These are phyloP conservation scores for Atractosteus spatula DNA, from an alignment of 2,113 vertebrate genomes.

Conservation along the genomic window DNA sequence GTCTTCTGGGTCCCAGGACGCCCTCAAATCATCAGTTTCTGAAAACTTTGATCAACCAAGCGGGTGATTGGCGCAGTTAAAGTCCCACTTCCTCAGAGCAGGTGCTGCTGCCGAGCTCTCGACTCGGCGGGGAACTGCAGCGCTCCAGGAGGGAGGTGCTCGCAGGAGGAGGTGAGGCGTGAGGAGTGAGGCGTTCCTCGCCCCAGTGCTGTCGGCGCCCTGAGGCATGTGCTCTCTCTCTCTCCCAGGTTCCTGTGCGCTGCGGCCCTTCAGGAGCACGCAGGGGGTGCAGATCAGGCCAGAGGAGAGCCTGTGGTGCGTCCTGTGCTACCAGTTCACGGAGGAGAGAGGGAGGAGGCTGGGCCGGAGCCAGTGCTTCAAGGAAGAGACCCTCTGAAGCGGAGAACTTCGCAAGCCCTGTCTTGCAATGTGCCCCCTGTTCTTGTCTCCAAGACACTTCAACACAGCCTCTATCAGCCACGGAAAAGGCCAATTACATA, in stretches of 20 bases:
- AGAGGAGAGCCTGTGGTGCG: conserved; percentile 62
- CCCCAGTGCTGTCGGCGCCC: not conserved
- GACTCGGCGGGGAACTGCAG: too few species aligned
- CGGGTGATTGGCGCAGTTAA: not conserved
- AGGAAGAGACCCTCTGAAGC: conserved; percentile 19
- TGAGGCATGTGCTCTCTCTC: not conserved
- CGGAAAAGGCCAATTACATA: too few species aligned
- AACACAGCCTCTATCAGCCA: too few species aligned
- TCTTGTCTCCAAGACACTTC: too few species aligned
- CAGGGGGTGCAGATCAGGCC: conserved; percentile 60
- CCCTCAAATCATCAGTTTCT: too few species aligned
- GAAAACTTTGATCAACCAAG: not conserved
- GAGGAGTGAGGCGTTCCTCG: not conserved
- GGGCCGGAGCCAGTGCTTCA: conserved; percentile 14
- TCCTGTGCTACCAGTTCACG: conserved; percentile 52
- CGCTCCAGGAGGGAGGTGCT: too few species aligned
- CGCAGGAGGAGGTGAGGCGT: too few species aligned
- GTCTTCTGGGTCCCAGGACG: too few species aligned
- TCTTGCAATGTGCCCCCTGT: too few species aligned
- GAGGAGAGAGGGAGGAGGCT: conserved; percentile 28
- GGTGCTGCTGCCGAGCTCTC: too few species aligned
- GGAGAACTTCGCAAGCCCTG: not conserved
- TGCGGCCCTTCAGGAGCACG: conserved; percentile 51
- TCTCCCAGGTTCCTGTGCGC: conserved; percentile 57
- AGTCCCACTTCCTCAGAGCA: not conserved